Evolutionary conservation across 2,888 invertebrate species (phyloP).

Genomic region (Glaucopsyche alexis): DNA sequence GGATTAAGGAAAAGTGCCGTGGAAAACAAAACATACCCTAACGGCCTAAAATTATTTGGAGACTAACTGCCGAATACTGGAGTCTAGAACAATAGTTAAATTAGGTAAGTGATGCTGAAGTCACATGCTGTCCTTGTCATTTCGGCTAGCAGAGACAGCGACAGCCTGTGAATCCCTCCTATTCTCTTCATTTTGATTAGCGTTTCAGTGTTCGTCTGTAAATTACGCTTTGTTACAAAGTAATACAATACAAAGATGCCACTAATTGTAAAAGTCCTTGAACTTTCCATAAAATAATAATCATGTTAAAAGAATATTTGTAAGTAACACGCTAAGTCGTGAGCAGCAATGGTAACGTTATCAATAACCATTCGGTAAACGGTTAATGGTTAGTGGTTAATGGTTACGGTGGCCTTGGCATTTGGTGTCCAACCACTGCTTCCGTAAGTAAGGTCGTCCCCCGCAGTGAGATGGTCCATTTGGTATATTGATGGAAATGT

Average conservation of each 20-base stretch:
- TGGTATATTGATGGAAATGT: slow-evolving; percentile 44
- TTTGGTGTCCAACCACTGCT: slow-evolving; percentile 42
- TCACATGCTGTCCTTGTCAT: too few species aligned
- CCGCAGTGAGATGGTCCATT: slow-evolving; percentile 50
- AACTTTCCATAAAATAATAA: slow-evolving; percentile 11
- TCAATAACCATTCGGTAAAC: slow-evolving; percentile 23
- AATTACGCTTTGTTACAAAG: too few species aligned
- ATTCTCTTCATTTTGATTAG: too few species aligned
- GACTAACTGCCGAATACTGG: too few species aligned
- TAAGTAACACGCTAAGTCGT: neutral
- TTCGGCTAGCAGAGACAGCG: too few species aligned
- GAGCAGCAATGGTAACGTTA: slow-evolving; percentile 11
- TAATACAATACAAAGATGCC: slow-evolving; percentile 13
- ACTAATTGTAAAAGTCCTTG: neutral
- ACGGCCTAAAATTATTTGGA: too few species aligned
- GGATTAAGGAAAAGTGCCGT: too few species aligned
- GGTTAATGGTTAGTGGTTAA: slow-evolving; percentile 21
- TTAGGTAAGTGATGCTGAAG: too few species aligned
- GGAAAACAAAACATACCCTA: too few species aligned
- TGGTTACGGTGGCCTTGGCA: slow-evolving; percentile 49
- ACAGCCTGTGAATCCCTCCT: too few species aligned
- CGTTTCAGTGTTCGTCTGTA: too few species aligned
- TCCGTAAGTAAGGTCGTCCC: slow-evolving; percentile 42
- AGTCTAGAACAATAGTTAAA: too few species aligned
- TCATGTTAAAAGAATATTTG: slow-evolving; percentile 14